These are phyloP conservation scores for Yasuhikotakia modesta DNA, from an alignment of 2,797 vertebrate genomes.

Conservation along the genomic window DNA sequence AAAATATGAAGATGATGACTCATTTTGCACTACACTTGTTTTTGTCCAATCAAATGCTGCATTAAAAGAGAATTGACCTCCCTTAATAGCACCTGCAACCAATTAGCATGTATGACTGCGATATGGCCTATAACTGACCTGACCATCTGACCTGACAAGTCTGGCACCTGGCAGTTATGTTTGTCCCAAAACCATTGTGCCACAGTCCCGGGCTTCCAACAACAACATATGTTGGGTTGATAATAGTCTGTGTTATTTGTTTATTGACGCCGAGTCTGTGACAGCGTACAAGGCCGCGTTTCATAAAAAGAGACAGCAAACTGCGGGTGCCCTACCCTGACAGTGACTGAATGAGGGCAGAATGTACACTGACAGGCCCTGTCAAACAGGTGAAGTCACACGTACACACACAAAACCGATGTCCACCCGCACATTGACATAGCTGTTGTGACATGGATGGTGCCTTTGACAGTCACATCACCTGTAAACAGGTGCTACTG, in stretches of 20 bases:
- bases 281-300: conserved; percentile 76
- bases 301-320: conserved; percentile 72
- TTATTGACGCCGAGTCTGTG: conserved; percentile 68
- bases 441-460: conserved; percentile 66
- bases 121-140: no score
- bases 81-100: no score
- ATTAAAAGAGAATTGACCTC: no score
- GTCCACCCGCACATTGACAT: conserved; percentile 50
- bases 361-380: conserved; percentile 77
- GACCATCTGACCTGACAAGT: no score
- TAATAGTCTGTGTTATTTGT: conserved; percentile 75
- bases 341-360: conserved; percentile 80
- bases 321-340: conserved; percentile 72
- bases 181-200: not conserved
- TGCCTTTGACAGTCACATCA: conserved; percentile 70
- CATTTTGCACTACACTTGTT: no score
- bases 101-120: no score
- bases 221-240: conserved; percentile 68
- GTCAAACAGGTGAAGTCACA: conserved; percentile 57
- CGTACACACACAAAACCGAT: conserved; percentile 45
- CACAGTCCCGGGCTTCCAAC: conserved; percentile 31
- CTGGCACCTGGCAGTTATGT: no score
- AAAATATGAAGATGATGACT: no score
- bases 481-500: conserved; percentile 61
- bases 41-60: no score